Evolutionary conservation across 2,113 vertebrate species (phyloP).

Genomic region (Dromaius novaehollandiae): DNA sequence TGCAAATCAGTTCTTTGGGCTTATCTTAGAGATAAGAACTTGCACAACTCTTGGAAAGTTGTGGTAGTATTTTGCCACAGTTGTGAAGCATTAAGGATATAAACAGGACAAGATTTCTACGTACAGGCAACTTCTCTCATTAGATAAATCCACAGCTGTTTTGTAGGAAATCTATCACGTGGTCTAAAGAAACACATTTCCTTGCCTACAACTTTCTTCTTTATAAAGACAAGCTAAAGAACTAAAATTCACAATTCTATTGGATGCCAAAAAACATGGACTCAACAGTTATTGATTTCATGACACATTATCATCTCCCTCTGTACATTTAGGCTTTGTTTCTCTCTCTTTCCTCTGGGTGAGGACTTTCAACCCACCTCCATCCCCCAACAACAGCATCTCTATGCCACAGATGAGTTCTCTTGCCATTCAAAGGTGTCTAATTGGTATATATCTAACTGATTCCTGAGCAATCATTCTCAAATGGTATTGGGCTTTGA

Average conservation of each 20-base stretch:
- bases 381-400: neutral
- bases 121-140: neutral
- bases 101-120: rapidly evolving
- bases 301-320: neutral
- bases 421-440: neutral
- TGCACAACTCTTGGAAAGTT: neutral
- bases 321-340: neutral
- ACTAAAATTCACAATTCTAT: neutral
- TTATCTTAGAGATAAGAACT: neutral
- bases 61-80: neutral
- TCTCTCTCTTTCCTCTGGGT: neutral
- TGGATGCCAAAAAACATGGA: neutral
- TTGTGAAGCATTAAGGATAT: neutral
- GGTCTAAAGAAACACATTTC: neutral
- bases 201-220: neutral
- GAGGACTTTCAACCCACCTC: neutral
- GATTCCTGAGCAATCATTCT: neutral
- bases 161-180: neutral
- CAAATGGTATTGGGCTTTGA: neutral
- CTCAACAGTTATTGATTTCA: neutral
- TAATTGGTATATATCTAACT: neutral
- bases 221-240: neutral
- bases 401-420: neutral
- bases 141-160: rapidly evolving
- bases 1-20: neutral